Base-by-base conservation (phyloP, 2,888 invertebrate species). In the Odontomyia ornata region DNA sequence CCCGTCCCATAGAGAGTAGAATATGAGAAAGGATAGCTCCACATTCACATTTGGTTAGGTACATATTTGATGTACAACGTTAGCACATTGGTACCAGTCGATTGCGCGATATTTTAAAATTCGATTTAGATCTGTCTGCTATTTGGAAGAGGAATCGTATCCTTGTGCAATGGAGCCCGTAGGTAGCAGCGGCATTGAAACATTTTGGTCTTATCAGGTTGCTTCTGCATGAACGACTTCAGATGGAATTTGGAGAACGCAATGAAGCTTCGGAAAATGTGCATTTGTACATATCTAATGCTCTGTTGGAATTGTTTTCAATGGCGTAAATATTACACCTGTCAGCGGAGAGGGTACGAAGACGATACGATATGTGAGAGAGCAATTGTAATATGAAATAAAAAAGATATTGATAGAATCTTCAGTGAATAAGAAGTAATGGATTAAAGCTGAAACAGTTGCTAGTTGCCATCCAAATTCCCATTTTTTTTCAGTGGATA, bases 201-300 rank as follows among this genome's bases (percentile, higher is more conserved):
- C 76, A 67, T 75, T 75, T 57, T 76, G 36, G 76, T 78, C 78
- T 79, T 79, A 79, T 79, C 79, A 57, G 75, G 69, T 75, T 64
- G 25, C 23, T 79, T 79, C 76, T 77, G 67, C 76, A 60, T 79
- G 79, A 78, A 76, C 76, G 75, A 75, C 36, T 64, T 71, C 75
- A 43, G 65, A 65, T 77, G 67, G 75, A 60, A 23, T 64, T 75
- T 36, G 27, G 30, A 46, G 47, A 64, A 75, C 30, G 27, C 27
- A 15, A 23, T 75, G 75, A n/a, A 28, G 46, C 64, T 64, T 46
- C 4, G 67, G 7, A 52, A 52, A 52, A 9, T 2, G 18, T 18
- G 5, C 18, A 52, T 52, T 52, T n/a, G 13, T 52, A 18, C 52
- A 52, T 18, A 15, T 52, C 18, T 13, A 52, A 52, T 52, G 18